These are phyloP conservation scores for Yoshiicerus persimilis DNA, from an alignment of 1,140 invertebrate genomes.

Conservation along the genomic window DNA sequence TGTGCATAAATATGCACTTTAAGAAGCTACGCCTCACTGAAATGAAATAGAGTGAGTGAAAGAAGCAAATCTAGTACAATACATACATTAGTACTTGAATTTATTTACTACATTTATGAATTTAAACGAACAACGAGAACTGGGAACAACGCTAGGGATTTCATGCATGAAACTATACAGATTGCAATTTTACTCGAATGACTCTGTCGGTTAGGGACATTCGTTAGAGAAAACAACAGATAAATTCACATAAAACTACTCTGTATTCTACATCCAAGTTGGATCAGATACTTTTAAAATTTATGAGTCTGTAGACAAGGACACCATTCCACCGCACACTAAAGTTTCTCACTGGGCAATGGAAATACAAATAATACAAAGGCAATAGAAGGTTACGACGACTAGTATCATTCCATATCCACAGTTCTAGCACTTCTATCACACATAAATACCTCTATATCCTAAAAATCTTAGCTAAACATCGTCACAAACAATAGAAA, in stretches of 20 bases:
- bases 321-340: neutral
- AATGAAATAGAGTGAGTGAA: neutral
- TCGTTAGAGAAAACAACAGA: constrained; percentile 4
- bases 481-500: neutral
- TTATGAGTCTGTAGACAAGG: constrained; percentile 4
- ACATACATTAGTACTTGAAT: neutral
- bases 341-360: neutral
- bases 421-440: no score
- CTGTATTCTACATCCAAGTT: constrained; percentile 4
- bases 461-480: neutral
- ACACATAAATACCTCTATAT: neutral
- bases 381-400: no score
- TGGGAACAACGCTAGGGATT: neutral
- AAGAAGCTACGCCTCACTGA: neutral
- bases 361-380: neutral
- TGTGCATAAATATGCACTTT: neutral
- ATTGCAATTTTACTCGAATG: neutral
- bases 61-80: neutral
- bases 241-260: constrained; percentile 5
- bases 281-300: constrained; percentile 21
- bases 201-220: neutral
- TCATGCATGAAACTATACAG: neutral
- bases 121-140: neutral
- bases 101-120: neutral
- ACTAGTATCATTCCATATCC: no score